These are phyloP conservation scores for Cyclophora punctaria DNA, from an alignment of 2,888 invertebrate genomes.

Conservation along the genomic window DNA sequence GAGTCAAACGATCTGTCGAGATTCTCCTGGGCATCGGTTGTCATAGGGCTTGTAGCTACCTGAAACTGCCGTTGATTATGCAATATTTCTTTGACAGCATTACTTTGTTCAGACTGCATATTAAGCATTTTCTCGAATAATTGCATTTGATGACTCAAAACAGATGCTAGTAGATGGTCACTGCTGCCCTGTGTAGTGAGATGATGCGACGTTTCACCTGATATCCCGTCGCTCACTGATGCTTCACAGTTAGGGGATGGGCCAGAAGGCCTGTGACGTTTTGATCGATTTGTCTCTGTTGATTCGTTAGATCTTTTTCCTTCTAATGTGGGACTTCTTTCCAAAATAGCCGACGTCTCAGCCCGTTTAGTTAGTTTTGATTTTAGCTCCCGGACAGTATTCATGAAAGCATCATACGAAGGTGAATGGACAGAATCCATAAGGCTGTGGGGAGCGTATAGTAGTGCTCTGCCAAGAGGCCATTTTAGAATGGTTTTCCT, in stretches of 20 bases:
- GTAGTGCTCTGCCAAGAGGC: neutral
- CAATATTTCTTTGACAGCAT: too few relatives aligned
- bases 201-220: neutral
- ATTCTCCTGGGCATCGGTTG: neutral
- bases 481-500: neutral
- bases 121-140: too few relatives aligned
- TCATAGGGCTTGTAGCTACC: neutral
- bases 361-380: neutral
- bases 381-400: neutral
- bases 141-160: neutral
- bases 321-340: too few relatives aligned
- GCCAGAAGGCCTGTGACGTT: neutral
- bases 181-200: neutral
- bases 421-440: neutral
- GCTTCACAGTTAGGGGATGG: too few relatives aligned
- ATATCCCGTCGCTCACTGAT: too few relatives aligned
- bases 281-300: neutral
- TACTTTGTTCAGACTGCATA: too few relatives aligned
- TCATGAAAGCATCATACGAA: neutral
- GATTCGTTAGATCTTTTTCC: too few relatives aligned
- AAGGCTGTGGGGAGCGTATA: neutral
- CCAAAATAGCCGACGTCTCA: too few relatives aligned
- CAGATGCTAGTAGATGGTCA: neutral
- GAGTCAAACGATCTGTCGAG: neutral
- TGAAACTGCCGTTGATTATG: neutral